Percentiles rank a stretch among this genome's conserved stretches.
Conservation (phyloP, 2,888 invertebrate genomes). For the Drosophila longiperda region DNA sequence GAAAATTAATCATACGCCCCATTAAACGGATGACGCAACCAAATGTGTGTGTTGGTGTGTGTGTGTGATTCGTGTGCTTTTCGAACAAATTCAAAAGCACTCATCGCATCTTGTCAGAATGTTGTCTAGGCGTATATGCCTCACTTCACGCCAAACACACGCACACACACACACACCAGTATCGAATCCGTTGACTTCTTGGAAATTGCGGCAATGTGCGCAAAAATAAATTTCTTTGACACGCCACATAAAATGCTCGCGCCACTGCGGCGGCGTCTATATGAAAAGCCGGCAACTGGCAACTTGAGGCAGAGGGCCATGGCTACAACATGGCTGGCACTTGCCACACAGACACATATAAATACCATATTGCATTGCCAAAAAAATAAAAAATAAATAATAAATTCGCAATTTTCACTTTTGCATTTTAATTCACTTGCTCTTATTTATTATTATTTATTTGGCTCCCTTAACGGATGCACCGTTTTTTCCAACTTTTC, state of each 20-base stretch:
- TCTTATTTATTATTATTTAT: slow-evolving; percentile 56
- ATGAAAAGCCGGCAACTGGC: slow-evolving; percentile 38
- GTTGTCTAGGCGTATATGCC: slow-evolving; percentile 35
- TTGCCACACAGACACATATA: slow-evolving; percentile 17
- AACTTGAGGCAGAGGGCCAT: slow-evolving; percentile 24
- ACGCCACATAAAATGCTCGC: slow-evolving; percentile 61
- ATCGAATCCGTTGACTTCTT: slow-evolving; percentile 54
- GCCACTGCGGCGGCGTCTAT: slow-evolving; percentile 25
- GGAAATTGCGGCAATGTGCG: slow-evolving; percentile 60
- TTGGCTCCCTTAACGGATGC: slow-evolving; percentile 55
- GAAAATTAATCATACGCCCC: slow-evolving; percentile 78
- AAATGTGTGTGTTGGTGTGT: slow-evolving; percentile 30
- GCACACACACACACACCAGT: background rate
- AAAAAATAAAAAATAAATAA: slow-evolving; percentile 22
- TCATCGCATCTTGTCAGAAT: slow-evolving; percentile 58
- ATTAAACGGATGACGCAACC: slow-evolving; percentile 74
- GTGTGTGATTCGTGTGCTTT: slow-evolving; percentile 56
- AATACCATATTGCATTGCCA: slow-evolving; percentile 35
- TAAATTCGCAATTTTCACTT: slow-evolving; percentile 23
- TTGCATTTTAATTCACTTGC: slow-evolving; percentile 51
- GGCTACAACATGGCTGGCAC: slow-evolving; percentile 33
- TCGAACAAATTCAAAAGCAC: slow-evolving; percentile 58
- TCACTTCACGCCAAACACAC: background rate
- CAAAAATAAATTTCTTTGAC: slow-evolving; percentile 68
- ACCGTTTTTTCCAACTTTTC: slow-evolving; percentile 25